Conservation (phyloP, 1,140 invertebrate species). For the Anagrus nilaparvatae region DNA sequence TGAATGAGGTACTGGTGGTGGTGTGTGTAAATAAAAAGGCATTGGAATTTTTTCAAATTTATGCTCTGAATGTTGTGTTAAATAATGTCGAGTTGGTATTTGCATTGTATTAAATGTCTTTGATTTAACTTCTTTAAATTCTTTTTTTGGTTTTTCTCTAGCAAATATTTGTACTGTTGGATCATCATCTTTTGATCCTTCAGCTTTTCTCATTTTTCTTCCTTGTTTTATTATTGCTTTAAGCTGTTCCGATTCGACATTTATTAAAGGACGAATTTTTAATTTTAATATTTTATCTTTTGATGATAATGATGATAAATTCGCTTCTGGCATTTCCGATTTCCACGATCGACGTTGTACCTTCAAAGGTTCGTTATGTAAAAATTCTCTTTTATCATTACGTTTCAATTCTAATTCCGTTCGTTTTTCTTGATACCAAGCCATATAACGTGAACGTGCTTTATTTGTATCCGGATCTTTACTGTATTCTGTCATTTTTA, state of each 20-base stretch:
- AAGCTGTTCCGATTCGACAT: constrained; percentile 38
- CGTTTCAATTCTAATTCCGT: constrained; percentile 31
- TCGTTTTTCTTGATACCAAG: constrained; percentile 42
- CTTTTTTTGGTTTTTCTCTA: constrained; percentile 19
- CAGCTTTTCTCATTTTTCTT: constrained; percentile 29
- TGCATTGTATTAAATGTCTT: constrained; percentile 3
- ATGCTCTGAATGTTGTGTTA: constrained; percentile 65
- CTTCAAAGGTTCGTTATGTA: no score
- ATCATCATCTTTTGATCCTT: constrained; percentile 25
- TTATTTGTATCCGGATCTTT: constrained; percentile 19
- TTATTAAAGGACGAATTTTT: constrained; percentile 33
- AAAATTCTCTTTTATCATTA: constrained; percentile 23
- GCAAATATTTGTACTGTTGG: constrained; percentile 35
- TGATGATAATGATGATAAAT: no score
- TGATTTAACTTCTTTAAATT: neutral
- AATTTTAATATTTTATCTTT: no score
- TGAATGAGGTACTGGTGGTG: constrained; percentile 53
- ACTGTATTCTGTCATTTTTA: constrained; percentile 8
- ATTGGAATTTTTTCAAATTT: constrained; percentile 54
- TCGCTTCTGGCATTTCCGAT: no score
- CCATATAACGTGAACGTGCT: constrained; percentile 43
- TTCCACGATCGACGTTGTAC: no score
- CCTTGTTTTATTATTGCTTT: constrained; percentile 38
- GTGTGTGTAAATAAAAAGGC: constrained; percentile 51
- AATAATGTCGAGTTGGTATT: constrained; percentile 45